phyloP scores from a whole-genome alignment of 2,797 vertebrate species.

The Protonibea diacanthus region DNA sequence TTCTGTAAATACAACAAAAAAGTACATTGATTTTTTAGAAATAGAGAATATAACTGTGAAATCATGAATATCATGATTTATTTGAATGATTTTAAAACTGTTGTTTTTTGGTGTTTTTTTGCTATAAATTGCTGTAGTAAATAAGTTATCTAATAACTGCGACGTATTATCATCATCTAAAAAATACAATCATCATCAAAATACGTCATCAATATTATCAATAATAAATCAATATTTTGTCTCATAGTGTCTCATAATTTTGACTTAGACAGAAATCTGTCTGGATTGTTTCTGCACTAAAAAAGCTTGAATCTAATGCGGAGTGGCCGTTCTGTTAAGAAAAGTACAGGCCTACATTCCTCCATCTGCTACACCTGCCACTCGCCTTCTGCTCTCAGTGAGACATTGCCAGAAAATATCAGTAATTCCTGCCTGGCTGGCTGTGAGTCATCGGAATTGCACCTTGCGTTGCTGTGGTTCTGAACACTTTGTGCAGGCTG shows the following conservation, averaged over 20 bases:
- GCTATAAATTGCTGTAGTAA: not conserved
- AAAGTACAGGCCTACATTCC: not conserved
- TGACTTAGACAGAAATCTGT: not conserved
- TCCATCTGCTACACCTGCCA: conserved; percentile 71
- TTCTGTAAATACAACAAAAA: conserved; percentile 3
- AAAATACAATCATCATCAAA: not conserved
- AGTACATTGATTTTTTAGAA: not conserved
- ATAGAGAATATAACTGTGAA: too few species aligned
- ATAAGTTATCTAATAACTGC: not conserved
- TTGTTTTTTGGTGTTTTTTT: not conserved
- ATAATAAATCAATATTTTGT: too few species aligned
- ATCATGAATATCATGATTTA: too few species aligned
- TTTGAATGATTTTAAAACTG: too few species aligned
- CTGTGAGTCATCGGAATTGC: conserved; percentile 48
- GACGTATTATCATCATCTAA: not conserved
- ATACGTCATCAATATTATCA: too few species aligned
- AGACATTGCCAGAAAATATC: conserved; percentile 46
- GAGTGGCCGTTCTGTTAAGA: conserved; percentile 17
- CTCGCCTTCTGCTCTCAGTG: conserved; percentile 64
- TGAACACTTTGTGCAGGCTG: conserved; percentile 33
- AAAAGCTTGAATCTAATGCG: conserved; percentile 6
- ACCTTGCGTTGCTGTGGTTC: conserved; percentile 9
- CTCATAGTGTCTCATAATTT: conserved; percentile 1
- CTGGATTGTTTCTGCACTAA: not conserved
- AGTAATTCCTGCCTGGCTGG: conserved; percentile 17